Percentiles rank a stretch among this genome's conserved stretches.
Evolutionary conservation across 2,797 vertebrate genomes (phyloP).

Genomic region (Cynodonichthys magdalenae): DNA sequence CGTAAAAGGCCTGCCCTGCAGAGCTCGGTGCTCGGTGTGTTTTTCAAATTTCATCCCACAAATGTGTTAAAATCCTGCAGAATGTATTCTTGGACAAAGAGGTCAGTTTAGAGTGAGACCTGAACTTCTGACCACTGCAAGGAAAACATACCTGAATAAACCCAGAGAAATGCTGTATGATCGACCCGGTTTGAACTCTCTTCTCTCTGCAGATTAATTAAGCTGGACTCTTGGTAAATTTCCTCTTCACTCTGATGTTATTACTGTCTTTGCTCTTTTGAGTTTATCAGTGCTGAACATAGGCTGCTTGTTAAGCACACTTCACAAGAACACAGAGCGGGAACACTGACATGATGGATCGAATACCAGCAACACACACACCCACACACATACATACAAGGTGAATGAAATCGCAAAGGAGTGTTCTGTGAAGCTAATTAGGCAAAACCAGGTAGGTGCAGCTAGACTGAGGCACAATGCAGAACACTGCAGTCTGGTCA

Average conservation of each 20-base stretch:
- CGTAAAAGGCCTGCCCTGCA: neutral
- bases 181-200: slow-evolving; percentile 10
- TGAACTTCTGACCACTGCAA: neutral
- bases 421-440: slow-evolving; percentile 9
- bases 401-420: slow-evolving; percentile 16
- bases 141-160: neutral
- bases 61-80: neutral
- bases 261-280: slow-evolving; percentile 28
- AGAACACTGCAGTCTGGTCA: slow-evolving; percentile 4
- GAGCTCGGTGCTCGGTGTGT: neutral
- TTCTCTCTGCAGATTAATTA: slow-evolving; percentile 46
- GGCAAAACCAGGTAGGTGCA: slow-evolving; percentile 6
- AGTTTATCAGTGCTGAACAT: slow-evolving; percentile 44
- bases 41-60: neutral
- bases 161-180: neutral
- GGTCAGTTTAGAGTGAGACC: slow-evolving; percentile 2
- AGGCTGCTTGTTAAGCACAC: slow-evolving; percentile 28
- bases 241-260: slow-evolving; percentile 11
- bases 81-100: neutral
- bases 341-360: slow-evolving; percentile 29
- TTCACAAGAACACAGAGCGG: slow-evolving; percentile 26
- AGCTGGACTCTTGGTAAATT: slow-evolving; percentile 25
- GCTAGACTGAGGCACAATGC: neutral
- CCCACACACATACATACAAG: slow-evolving; percentile 7
- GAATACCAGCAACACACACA: slow-evolving; percentile 1